Evolutionary conservation across 2,113 vertebrate genomes (phyloP).

Genomic region (Regulus satrapa): DNA sequence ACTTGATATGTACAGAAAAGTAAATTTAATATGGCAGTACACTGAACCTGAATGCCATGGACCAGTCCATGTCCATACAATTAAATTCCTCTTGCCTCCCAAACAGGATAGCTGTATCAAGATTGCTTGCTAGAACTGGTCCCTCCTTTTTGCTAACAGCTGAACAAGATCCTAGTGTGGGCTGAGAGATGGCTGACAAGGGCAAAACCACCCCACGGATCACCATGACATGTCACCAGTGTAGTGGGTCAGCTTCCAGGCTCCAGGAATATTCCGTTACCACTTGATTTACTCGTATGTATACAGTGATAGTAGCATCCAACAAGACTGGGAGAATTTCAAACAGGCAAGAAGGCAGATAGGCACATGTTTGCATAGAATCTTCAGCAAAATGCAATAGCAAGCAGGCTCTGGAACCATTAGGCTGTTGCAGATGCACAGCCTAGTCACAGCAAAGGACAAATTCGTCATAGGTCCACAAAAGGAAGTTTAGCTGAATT

Average conservation of each 20-base stretch:
- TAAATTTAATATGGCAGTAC: neutral
- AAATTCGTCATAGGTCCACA: neutral
- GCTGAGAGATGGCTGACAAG: neutral
- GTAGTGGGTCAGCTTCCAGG: neutral
- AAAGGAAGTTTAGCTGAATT: neutral
- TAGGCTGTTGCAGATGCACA: neutral
- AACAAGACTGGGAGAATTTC: neutral
- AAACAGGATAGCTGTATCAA: neutral
- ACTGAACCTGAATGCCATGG: neutral
- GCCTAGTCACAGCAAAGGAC: neutral
- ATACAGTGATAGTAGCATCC: neutral
- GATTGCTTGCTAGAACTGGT: neutral
- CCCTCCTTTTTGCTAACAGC: neutral
- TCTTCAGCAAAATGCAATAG: neutral
- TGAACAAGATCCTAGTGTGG: neutral
- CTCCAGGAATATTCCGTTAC: neutral
- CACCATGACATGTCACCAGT: neutral
- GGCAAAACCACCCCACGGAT: neutral
- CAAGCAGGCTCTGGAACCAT: neutral
- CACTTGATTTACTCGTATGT: accelerated
- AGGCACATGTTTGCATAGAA: neutral
- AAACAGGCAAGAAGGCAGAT: neutral
- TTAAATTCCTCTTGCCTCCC: neutral
- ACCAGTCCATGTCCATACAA: neutral
- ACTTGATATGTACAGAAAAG: neutral